Percentiles rank a stretch among this genome's conserved stretches.
These are phyloP conservation scores for Sorex araneus DNA, from an alignment of 2,113 vertebrate species.

Conservation along the genomic window DNA sequence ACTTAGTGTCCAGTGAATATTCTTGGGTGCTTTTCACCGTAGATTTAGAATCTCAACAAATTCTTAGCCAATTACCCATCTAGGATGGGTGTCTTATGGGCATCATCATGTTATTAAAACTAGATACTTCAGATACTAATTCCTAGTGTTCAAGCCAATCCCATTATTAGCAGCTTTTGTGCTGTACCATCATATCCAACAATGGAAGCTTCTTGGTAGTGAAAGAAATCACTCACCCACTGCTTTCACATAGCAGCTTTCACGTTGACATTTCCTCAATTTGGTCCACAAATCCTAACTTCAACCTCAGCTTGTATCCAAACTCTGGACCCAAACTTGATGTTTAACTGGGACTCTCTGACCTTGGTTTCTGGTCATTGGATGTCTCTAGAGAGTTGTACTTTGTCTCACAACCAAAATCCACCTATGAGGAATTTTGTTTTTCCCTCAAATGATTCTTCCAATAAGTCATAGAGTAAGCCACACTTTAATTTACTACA, in stretches of 20 bases:
- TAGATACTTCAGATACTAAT: neutral
- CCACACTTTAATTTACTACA: neutral
- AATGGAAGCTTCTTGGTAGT: conserved; percentile 8
- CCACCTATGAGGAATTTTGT: neutral
- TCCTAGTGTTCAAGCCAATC: neutral
- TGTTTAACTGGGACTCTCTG: neutral
- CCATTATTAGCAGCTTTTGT: conserved; percentile 25
- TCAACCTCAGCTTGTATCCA: conserved; percentile 12
- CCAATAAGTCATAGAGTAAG: conserved; percentile 1
- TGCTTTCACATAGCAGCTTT: conserved; percentile 22
- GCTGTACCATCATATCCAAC: neutral
- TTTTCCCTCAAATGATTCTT: neutral
- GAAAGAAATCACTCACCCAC: neutral
- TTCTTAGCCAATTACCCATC: neutral
- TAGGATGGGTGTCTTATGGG: neutral
- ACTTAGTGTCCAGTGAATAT: neutral
- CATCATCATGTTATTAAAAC: too few relatives aligned
- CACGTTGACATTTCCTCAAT: neutral
- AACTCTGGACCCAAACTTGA: neutral
- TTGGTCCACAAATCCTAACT: conserved; percentile 14
- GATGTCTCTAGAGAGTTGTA: neutral
- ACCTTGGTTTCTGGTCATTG: neutral
- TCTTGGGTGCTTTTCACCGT: neutral
- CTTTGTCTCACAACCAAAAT: neutral
- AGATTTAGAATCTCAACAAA: neutral